Conservation (phyloP, 1,140 invertebrate species). For the Microplitis demolitor region DNA sequence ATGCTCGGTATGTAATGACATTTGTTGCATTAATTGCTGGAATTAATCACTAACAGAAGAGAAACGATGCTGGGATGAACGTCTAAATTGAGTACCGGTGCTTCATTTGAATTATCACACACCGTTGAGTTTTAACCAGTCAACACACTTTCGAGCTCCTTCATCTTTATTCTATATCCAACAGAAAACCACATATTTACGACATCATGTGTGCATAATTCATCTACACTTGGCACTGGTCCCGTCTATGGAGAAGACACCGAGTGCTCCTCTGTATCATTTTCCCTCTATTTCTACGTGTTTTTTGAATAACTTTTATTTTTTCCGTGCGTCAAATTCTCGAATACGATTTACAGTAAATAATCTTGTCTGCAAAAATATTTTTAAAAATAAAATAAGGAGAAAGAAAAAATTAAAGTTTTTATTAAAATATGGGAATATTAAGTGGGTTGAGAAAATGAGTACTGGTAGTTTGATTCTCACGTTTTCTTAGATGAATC, state of each 20-base stretch:
- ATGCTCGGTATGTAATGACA: too few relatives aligned
- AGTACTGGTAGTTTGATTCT: background rate
- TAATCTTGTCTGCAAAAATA: background rate
- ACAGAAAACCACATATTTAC: background rate
- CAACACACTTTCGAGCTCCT: background rate
- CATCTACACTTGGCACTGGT: background rate
- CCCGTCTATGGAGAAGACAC: background rate
- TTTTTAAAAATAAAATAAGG: background rate
- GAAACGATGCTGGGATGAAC: background rate
- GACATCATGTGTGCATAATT: conserved; percentile 7
- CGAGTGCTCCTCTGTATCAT: background rate
- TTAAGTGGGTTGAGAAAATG: conserved; percentile 15
- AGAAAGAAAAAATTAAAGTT: conserved; percentile 12
- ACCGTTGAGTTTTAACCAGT: background rate
- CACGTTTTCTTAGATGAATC: background rate
- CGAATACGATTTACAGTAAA: background rate
- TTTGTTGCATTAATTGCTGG: too few relatives aligned
- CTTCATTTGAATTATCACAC: background rate
- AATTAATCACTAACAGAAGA: background rate
- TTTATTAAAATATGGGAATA: conserved; percentile 23
- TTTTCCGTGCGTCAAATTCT: background rate
- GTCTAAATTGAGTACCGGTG: background rate
- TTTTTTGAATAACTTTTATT: background rate
- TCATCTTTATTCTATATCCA: background rate
- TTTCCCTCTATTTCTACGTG: background rate